A percentile compares a stretch with the other conserved stretches of the same genome.
These are phyloP conservation scores for Drosophila nigromelanica DNA, from an alignment of 1,140 invertebrate species.

Conservation along the genomic window DNA sequence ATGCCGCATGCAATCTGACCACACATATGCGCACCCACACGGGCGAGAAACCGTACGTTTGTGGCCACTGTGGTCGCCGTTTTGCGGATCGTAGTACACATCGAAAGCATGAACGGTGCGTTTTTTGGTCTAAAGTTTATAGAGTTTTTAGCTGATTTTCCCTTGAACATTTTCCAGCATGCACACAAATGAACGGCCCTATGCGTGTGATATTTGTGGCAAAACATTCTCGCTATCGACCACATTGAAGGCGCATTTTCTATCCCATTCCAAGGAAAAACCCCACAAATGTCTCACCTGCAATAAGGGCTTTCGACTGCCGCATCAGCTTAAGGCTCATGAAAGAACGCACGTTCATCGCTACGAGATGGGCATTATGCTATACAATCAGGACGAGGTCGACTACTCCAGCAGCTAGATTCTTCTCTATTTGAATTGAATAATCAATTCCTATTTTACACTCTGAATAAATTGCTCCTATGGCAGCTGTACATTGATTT, in stretches of 20 bases:
- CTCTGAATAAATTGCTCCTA: conserved; percentile 15
- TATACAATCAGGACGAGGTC: conserved; percentile 25
- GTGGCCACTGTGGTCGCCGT: conserved; percentile 58
- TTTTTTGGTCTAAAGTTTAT: neutral
- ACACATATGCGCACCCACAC: conserved; percentile 78
- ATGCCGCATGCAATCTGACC: conserved; percentile 63
- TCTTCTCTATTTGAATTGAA: neutral
- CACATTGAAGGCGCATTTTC: conserved; percentile 59
- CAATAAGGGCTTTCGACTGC: conserved; percentile 66
- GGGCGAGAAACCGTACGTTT: conserved; percentile 73
- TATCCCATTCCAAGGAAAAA: conserved; percentile 63
- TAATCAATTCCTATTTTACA: neutral
- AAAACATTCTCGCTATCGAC: conserved; percentile 85
- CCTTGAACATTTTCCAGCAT: conserved; percentile 66
- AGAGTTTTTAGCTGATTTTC: neutral
- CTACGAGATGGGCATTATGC: conserved; percentile 25
- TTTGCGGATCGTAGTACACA: conserved; percentile 73
- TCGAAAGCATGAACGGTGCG: conserved; percentile 79
- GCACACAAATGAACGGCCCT: conserved; percentile 86
- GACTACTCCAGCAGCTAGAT: conserved; percentile 15
- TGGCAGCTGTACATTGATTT: conserved; percentile 19
- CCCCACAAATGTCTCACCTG: conserved; percentile 67
- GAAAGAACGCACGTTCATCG: conserved; percentile 60
- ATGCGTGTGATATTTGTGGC: conserved; percentile 85
- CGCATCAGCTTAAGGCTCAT: conserved; percentile 74